Evolutionary conservation across 2,113 vertebrate genomes (phyloP).

Genomic region (Pseudois nayaur): DNA sequence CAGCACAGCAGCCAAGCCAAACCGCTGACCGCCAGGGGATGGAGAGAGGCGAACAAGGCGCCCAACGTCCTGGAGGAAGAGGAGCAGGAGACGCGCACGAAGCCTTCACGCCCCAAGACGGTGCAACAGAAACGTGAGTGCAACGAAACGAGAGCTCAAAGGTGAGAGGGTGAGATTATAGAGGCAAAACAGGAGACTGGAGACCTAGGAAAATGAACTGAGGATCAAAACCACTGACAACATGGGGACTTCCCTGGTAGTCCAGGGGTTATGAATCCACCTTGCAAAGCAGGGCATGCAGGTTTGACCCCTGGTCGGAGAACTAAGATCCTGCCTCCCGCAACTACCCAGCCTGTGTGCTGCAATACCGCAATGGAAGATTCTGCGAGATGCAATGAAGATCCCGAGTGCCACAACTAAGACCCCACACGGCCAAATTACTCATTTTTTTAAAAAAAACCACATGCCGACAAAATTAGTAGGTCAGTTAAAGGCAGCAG

Average conservation of each 20-base stretch:
- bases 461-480: neutral
- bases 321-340: neutral
- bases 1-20: neutral
- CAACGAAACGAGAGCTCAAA: neutral
- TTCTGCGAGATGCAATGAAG: neutral
- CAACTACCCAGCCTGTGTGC: neutral
- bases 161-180: neutral
- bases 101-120: neutral
- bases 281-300: neutral
- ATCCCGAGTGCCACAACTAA: neutral
- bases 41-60: no score
- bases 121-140: neutral
- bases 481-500: neutral
- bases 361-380: neutral
- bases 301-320: accelerated
- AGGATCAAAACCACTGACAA: neutral
- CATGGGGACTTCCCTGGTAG: neutral
- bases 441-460: neutral
- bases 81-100: neutral
- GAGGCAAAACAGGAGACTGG: neutral
- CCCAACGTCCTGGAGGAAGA: neutral
- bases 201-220: neutral
- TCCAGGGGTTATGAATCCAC: neutral
- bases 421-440: neutral
- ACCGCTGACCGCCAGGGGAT: neutral